phyloP scores from a whole-genome alignment of 92 coral and sea anemone genomes.

The Anthopleura xanthogrammica region DNA sequence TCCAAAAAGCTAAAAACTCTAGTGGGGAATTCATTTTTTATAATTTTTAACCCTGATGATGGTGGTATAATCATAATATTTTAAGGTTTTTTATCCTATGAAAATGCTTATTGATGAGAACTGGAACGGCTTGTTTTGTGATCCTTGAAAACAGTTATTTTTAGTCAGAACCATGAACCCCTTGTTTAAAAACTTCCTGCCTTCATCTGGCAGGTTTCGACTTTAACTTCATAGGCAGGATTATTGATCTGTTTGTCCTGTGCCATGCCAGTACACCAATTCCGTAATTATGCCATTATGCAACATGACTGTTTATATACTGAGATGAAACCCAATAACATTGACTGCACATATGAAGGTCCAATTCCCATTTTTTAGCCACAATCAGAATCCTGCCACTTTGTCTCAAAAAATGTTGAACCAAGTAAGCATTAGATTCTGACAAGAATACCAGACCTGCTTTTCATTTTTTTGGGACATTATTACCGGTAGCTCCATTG shows the following conservation, averaged over 20 bases:
- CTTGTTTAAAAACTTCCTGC: too few species aligned
- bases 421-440: background rate
- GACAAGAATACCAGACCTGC: background rate
- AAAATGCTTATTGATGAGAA: too few species aligned
- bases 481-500: background rate
- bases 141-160: too few species aligned
- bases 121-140: too few species aligned
- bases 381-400: background rate
- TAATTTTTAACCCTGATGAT: too few species aligned
- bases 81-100: too few species aligned
- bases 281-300: background rate
- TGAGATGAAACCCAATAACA: background rate
- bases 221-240: background rate
- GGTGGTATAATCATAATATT: too few species aligned
- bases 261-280: background rate
- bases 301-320: background rate
- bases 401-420: background rate
- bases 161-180: too few species aligned
- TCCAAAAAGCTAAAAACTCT: too few species aligned
- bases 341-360: background rate
- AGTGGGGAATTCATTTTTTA: too few species aligned
- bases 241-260: background rate
- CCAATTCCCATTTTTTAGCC: background rate
- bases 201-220: background rate
- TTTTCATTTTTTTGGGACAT: background rate